Conservation (phyloP, 92 coral and sea anemone genomes). For the Phenganax subtilis region DNA sequence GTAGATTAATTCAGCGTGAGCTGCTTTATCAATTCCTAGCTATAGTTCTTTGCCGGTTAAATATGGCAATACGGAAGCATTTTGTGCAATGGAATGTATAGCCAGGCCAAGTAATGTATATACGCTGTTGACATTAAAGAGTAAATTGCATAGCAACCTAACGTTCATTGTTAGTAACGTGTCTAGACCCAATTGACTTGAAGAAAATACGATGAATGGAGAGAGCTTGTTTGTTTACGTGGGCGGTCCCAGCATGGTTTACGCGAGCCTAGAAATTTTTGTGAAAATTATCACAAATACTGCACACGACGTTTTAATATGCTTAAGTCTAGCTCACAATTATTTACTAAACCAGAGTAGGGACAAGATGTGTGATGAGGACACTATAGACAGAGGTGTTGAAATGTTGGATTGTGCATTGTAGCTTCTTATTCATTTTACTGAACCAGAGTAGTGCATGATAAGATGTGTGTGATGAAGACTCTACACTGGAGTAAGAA, state of each 20-base stretch:
- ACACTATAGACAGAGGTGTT: no score
- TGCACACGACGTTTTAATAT: no score
- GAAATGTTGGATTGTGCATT: no score
- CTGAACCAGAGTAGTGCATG: no score
- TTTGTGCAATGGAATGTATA: not conserved
- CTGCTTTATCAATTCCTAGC: not conserved
- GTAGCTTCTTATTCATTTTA: no score
- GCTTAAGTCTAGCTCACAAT: no score
- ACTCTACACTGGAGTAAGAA: no score
- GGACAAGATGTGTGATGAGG: no score
- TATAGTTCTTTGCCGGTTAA: not conserved
- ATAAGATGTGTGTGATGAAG: no score
- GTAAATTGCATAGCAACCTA: slow-evolving; percentile 18
- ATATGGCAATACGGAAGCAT: not conserved
- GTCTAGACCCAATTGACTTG: not conserved
- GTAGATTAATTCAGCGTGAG: not conserved
- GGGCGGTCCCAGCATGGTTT: not conserved
- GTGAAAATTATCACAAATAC: no score
- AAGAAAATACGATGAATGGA: no score
- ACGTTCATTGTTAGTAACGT: not conserved
- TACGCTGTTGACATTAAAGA: slow-evolving; percentile 6
- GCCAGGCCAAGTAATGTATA: not conserved
- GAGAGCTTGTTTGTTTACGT: not conserved
- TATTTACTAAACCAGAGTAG: no score
- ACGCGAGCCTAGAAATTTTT: not conserved